phyloP scores from a whole-genome alignment of 2,113 vertebrate species.

The Notiomystis cincta region DNA sequence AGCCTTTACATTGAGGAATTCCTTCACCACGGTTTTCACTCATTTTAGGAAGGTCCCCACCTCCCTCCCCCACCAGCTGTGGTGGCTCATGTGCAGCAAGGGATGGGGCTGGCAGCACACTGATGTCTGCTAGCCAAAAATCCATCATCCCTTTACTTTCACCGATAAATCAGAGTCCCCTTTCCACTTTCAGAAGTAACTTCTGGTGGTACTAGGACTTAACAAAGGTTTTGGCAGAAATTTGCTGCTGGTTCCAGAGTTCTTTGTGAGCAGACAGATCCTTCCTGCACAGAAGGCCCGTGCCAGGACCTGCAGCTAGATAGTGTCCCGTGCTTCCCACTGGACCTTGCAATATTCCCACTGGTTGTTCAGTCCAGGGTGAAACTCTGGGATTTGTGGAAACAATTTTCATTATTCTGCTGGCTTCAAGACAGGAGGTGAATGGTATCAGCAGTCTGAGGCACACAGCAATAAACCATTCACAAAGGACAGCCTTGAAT shows the following conservation, averaged over 20 bases:
- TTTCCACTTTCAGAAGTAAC: background rate
- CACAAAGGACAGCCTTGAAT: background rate
- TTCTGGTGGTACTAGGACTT: background rate
- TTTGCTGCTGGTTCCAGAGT: background rate
- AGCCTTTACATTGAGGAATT: background rate
- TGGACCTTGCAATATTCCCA: background rate
- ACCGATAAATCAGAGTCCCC: background rate
- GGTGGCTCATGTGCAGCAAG: fast-evolving
- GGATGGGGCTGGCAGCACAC: background rate
- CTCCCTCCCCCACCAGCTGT: background rate
- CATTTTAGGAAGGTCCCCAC: background rate
- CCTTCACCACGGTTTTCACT: background rate
- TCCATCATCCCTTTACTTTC: background rate
- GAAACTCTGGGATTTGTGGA: background rate
- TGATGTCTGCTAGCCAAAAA: background rate
- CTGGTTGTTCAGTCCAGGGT: fast-evolving
- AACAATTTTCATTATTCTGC: background rate
- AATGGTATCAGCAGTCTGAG: background rate
- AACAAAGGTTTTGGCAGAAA: background rate
- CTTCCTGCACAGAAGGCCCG: background rate
- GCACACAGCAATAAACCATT: background rate
- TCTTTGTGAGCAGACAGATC: background rate
- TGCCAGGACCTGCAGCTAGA: background rate
- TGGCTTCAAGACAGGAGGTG: background rate
- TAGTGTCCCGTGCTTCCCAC: background rate